Percentiles rank a stretch among this genome's conserved stretches.
Conservation (phyloP, 2,888 invertebrate species). For the Eristalis pertinax region DNA sequence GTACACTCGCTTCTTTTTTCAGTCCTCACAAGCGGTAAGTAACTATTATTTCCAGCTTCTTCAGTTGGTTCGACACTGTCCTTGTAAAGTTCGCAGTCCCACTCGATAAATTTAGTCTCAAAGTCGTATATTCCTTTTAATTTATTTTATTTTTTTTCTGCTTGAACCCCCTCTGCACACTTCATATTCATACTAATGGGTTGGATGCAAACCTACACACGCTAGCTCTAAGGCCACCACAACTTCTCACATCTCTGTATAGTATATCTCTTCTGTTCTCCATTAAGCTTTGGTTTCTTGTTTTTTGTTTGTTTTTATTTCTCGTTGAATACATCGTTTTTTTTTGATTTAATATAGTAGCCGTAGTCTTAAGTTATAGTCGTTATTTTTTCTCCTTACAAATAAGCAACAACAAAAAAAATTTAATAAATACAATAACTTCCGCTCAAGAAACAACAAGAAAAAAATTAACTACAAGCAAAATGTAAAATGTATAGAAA, state of each 20-base stretch:
- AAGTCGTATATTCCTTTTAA: background rate
- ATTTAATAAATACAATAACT: conserved; percentile 44
- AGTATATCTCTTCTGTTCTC: background rate
- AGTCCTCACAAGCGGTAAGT: background rate
- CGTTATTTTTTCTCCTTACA: conserved; percentile 3
- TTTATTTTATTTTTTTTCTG: background rate
- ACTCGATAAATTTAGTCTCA: background rate
- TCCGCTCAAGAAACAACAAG: conserved; percentile 67
- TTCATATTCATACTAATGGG: conserved; percentile 5
- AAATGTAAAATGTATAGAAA: conserved; percentile 20
- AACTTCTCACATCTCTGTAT: background rate
- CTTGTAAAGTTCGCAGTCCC: background rate
- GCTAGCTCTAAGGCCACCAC: background rate
- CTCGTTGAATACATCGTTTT: background rate
- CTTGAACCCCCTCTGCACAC: background rate
- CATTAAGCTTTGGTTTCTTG: background rate
- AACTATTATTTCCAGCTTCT: background rate
- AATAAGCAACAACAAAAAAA: conserved; percentile 25
- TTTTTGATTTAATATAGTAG: background rate
- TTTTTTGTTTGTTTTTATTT: no score
- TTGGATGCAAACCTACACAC: conserved; percentile 26
- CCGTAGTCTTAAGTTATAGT: conserved; percentile 13
- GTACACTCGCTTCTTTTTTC: background rate
- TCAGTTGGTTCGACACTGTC: background rate
- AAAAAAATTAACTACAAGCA: conserved; percentile 56